These are phyloP conservation scores for Promerops cafer DNA, from an alignment of 2,113 vertebrate species.

Conservation along the genomic window DNA sequence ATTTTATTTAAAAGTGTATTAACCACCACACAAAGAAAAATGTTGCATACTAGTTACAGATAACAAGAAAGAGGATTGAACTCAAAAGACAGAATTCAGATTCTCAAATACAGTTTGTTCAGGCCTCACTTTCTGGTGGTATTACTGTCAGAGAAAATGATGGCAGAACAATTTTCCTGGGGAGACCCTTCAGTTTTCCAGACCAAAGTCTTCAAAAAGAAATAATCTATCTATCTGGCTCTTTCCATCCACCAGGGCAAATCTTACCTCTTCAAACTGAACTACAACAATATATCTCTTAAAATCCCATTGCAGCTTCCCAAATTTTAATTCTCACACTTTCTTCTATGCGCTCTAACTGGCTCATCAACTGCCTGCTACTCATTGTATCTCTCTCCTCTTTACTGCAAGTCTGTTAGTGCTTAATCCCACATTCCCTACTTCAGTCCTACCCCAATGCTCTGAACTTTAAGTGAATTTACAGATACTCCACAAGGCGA, in stretches of 20 bases:
- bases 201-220: neutral
- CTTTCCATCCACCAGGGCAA: neutral
- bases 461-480: neutral
- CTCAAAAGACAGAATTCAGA: neutral
- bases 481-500: fast-evolving
- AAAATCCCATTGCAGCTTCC: neutral
- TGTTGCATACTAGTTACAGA: neutral
- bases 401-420: neutral
- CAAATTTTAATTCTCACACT: neutral
- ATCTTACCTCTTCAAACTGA: neutral
- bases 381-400: too few species aligned
- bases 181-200: neutral
- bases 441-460: neutral
- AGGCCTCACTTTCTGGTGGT: neutral
- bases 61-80: neutral
- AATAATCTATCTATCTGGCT: neutral
- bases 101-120: neutral
- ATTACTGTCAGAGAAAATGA: neutral
- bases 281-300: neutral
- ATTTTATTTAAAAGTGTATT: neutral
- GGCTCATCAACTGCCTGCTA: neutral
- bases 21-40: neutral
- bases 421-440: neutral
- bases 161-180: fast-evolving
- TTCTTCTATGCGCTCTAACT: neutral